Conservation (phyloP, 2,888 invertebrate genomes). For the Ellobium chinense region DNA sequence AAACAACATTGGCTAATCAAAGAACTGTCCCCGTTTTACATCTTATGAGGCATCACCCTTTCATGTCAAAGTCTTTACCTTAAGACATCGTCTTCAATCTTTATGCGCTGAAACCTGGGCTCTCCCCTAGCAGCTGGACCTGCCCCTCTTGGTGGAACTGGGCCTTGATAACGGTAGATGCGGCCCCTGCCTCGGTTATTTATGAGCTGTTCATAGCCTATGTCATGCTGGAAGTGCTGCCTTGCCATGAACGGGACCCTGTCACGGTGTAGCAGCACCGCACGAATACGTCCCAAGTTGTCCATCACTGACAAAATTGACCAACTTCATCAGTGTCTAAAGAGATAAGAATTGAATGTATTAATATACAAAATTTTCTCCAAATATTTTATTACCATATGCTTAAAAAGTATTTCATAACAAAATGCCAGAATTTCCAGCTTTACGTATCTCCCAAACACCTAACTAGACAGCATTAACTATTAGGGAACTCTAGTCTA, state of each 20-base stretch:
- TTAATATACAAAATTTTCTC: no score
- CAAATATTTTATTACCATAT: no score
- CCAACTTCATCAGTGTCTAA: conserved; percentile 24
- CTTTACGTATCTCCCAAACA: no score
- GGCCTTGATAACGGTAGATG: conserved; percentile 26
- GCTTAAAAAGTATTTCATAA: no score
- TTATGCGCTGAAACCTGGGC: conserved; percentile 31
- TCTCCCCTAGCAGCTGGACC: conserved; percentile 14
- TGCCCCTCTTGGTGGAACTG: background rate
- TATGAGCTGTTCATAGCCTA: conserved; percentile 19
- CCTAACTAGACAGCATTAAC: no score
- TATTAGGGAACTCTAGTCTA: no score
- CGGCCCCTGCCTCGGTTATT: conserved; percentile 36
- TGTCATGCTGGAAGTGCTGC: conserved; percentile 31
- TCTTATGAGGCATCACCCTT: no score
- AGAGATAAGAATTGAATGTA: no score
- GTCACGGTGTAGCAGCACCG: conserved; percentile 30
- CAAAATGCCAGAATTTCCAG: no score
- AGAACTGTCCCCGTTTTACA: no score
- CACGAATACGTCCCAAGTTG: conserved; percentile 28
- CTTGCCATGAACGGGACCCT: conserved; percentile 16
- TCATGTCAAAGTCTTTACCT: no score
- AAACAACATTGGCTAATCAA: no score
- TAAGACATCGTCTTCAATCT: conserved; percentile 45
- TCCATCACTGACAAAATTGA: conserved; percentile 11